phyloP scores from a whole-genome alignment of 92 coral and sea anemone species.

The Montipora capitata region DNA sequence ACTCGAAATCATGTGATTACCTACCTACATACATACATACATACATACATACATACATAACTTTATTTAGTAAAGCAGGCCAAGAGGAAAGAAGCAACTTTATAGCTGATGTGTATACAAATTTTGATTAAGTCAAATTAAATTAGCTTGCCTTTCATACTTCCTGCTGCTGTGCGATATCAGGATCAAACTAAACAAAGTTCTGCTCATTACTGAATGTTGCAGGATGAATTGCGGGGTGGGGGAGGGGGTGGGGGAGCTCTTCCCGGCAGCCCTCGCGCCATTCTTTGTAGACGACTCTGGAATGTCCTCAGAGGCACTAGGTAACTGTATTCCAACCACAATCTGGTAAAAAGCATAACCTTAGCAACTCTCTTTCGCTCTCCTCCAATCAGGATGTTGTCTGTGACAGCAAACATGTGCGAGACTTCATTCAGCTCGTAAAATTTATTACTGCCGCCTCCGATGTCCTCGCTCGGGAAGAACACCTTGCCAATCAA shows the following conservation, averaged over 20 bases:
- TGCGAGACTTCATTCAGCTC: slow-evolving; percentile 48
- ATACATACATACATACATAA: too few species aligned
- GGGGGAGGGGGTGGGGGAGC: background rate
- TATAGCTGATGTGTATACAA: too few species aligned
- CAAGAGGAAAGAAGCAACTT: too few species aligned
- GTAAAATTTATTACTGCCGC: slow-evolving; percentile 1
- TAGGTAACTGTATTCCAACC: slow-evolving; percentile 25
- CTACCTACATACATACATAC: too few species aligned
- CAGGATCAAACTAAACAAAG: too few species aligned
- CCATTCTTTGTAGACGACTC: slow-evolving; percentile 36
- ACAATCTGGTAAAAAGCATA: slow-evolving; percentile 38
- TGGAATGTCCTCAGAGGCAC: slow-evolving; percentile 30
- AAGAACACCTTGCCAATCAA: slow-evolving; percentile 49
- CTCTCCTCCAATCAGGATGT: slow-evolving; percentile 54
- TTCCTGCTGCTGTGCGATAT: too few species aligned
- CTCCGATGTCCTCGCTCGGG: slow-evolving; percentile 45
- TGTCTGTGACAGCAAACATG: slow-evolving; percentile 36
- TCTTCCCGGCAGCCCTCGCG: slow-evolving; percentile 31
- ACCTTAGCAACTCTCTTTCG: slow-evolving; percentile 31
- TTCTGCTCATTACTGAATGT: too few species aligned
- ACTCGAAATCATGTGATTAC: too few species aligned
- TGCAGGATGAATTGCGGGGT: too few species aligned
- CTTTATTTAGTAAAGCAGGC: too few species aligned
- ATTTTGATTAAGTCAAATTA: too few species aligned
- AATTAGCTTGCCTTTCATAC: too few species aligned